Evolutionary conservation across 1,140 invertebrate species (phyloP).

Genomic region (Artemia franciscana): DNA sequence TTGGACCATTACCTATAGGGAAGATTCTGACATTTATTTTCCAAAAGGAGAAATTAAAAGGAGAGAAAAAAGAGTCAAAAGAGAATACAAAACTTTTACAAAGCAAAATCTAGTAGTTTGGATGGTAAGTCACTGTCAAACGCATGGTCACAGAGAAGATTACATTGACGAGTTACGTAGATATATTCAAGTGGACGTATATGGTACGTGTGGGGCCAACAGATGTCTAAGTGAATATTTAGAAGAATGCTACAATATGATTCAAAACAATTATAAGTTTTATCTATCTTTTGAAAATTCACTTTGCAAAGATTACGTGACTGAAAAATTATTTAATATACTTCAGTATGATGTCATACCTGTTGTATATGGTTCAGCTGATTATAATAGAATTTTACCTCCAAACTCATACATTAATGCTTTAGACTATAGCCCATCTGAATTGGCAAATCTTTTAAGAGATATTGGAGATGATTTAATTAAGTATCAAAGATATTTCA

Average conservation of each 20-base stretch:
- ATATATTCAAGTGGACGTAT: slow-evolving; percentile 25
- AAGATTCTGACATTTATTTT: neutral
- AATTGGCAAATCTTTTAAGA: slow-evolving; percentile 11
- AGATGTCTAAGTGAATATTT: neutral
- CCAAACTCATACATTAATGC: slow-evolving; percentile 20
- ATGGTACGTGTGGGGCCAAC: slow-evolving; percentile 21
- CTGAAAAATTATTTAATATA: slow-evolving; percentile 16
- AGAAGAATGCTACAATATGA: slow-evolving; percentile 8
- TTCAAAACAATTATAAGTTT: slow-evolving; percentile 10
- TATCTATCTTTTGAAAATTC: slow-evolving; percentile 12
- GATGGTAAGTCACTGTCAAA: slow-evolving; percentile 24
- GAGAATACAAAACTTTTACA: slow-evolving; percentile 22
- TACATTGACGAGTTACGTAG: slow-evolving; percentile 21
- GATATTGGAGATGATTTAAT: slow-evolving; percentile 12
- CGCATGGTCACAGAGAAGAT: slow-evolving; percentile 16
- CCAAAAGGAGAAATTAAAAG: neutral
- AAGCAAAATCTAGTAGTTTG: slow-evolving; percentile 57
- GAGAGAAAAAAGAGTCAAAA: neutral
- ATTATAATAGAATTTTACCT: slow-evolving; percentile 15
- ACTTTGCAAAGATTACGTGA: slow-evolving; percentile 18
- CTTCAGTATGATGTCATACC: slow-evolving; percentile 14
- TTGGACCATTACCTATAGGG: slow-evolving; percentile 1
- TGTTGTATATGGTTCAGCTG: slow-evolving; percentile 13
- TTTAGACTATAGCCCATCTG: slow-evolving; percentile 1
- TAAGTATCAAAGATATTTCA: slow-evolving; percentile 19